A percentile compares a stretch with the other conserved stretches of the same genome.
phyloP scores from a whole-genome alignment of 2,797 vertebrate genomes.

The Bradypodion pumilum region DNA sequence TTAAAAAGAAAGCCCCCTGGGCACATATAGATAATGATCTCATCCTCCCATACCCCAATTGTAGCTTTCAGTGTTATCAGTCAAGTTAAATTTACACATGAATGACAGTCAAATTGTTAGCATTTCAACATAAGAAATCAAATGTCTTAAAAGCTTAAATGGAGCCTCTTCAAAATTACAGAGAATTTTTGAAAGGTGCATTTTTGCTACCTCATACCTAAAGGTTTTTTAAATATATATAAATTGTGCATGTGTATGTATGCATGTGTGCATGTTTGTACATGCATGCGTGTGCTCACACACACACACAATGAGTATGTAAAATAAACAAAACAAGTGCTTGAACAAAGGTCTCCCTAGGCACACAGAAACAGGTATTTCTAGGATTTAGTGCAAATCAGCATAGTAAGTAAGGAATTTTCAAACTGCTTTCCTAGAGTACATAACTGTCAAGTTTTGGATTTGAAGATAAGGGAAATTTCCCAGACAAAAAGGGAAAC shows the following conservation, averaged over 20 bases:
- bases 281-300: no score
- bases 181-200: accelerated
- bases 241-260: no score
- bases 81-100: conserved; percentile 13
- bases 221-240: neutral
- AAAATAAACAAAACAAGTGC: neutral
- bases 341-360: conserved; percentile 32
- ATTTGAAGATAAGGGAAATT: no score
- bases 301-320: neutral
- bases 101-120: conserved; percentile 15
- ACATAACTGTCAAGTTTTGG: no score
- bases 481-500: no score
- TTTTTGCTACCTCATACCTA: conserved; percentile 23
- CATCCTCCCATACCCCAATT: neutral
- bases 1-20: neutral
- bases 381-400: neutral
- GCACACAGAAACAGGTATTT: neutral
- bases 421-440: neutral
- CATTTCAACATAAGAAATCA: conserved; percentile 6
- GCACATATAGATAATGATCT: conserved; percentile 3
- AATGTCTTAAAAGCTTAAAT: conserved; percentile 19
- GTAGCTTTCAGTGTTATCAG: conserved; percentile 12
- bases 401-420: neutral
- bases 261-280: no score
- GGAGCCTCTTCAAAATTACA: neutral